Percentiles rank a stretch among this genome's conserved stretches.
Conservation (phyloP, 2,888 invertebrate species). For the Thysanoteuthis rhombus region DNA sequence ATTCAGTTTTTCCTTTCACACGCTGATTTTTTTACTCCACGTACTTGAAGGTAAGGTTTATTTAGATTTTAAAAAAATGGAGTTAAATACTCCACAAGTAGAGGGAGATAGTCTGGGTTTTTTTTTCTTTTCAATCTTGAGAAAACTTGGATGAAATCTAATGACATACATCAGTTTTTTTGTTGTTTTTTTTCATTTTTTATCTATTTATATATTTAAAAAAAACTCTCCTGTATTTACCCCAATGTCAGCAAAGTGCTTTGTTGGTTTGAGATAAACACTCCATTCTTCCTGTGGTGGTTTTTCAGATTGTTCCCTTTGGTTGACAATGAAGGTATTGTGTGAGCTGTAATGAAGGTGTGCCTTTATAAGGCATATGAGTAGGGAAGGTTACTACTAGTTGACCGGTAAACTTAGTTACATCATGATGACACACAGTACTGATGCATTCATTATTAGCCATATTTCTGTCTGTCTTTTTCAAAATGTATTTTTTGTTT, state of each 20-base stretch:
- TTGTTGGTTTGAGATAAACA: not conserved
- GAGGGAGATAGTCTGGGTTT: no score
- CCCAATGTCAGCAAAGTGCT: not conserved
- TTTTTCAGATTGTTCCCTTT: not conserved
- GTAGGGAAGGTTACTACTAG: not conserved
- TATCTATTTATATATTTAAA: not conserved
- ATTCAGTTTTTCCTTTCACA: no score
- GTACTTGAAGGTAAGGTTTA: no score
- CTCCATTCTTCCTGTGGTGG: constrained; percentile 1
- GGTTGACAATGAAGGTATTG: not conserved
- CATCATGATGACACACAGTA: not conserved
- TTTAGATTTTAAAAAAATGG: no score
- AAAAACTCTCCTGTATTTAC: not conserved
- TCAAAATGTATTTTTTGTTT: not conserved
- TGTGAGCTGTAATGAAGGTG: not conserved
- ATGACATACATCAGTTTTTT: not conserved
- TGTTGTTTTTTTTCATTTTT: not conserved
- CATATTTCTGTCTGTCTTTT: not conserved
- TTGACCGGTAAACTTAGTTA: not conserved
- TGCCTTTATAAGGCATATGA: not conserved
- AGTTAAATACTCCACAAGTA: no score
- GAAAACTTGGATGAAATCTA: no score
- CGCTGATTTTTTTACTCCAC: no score
- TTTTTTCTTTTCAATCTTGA: no score
- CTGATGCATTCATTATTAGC: not conserved